Evolutionary conservation across 1,140 invertebrate species (phyloP).

Genomic region (Heliothis virescens): DNA sequence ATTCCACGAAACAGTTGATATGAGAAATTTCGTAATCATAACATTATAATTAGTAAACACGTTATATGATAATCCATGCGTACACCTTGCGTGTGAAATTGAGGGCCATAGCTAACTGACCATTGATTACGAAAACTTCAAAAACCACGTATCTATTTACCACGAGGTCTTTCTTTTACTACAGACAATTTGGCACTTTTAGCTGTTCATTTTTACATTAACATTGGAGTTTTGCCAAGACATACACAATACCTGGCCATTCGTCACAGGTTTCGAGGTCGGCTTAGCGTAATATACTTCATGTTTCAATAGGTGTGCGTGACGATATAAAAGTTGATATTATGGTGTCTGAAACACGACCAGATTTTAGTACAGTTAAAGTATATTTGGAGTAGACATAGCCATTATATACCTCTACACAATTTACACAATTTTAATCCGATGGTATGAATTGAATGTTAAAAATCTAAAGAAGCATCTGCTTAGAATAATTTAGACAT

Average conservation of each 20-base stretch:
- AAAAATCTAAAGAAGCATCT: too few relatives aligned
- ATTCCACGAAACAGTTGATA: constrained; percentile 14
- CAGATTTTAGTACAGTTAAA: not conserved
- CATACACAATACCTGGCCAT: constrained; percentile 62
- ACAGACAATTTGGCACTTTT: constrained; percentile 63
- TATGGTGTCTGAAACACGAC: not conserved
- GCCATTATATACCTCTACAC: not conserved
- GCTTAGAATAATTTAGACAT: too few relatives aligned
- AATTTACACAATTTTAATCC: too few relatives aligned
- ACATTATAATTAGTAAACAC: constrained; percentile 4
- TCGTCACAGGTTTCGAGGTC: constrained; percentile 64
- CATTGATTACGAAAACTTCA: constrained; percentile 19
- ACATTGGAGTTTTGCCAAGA: constrained; percentile 72
- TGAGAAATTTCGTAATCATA: constrained; percentile 16
- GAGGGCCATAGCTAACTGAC: constrained; percentile 34
- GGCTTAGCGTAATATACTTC: constrained; percentile 20
- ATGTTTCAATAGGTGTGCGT: not conserved
- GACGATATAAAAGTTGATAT: constrained; percentile 13
- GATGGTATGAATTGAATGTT: too few relatives aligned
- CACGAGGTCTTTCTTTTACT: constrained; percentile 37
- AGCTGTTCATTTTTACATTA: constrained; percentile 65
- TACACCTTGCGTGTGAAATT: constrained; percentile 18
- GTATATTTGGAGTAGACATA: too few relatives aligned
- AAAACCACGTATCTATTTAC: not conserved
- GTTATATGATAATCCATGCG: constrained; percentile 19